Base-by-base conservation (phyloP, 2,113 vertebrate genomes). In the Anolis carolinensis region DNA sequence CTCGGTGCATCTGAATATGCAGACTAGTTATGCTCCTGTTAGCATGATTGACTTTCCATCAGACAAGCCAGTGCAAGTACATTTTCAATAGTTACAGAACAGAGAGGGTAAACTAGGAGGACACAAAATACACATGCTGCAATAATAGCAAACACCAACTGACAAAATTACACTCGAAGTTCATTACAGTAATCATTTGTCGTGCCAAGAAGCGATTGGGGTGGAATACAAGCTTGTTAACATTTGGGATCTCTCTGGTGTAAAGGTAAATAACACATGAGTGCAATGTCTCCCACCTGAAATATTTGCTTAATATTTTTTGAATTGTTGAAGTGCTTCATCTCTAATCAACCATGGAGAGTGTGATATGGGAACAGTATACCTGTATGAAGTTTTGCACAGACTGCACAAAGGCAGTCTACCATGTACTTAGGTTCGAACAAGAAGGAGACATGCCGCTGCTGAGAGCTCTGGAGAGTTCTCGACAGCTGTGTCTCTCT, bases 21-120 rank as follows among this genome's bases (percentile, higher is more conserved):
- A 82, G 73, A 91, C 83, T 70, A 88, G 52, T 79, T 90, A 75
- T 52, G 34, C 48, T 92, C 71, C 76, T 74, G 83, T 80, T 89
- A 87, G 65, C 86, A 50, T 27, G 59, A 52, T 84, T 90, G 82
- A 88, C 65, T 89, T 79, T 91, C 63, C 50, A 79, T 87, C 44
- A 81, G 67, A 77, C 30, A 90, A 77, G 32, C 75, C 52, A 13
- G 13, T 25, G 63, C 55, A 89, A 82, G 14, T 79, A 62, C 36
- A 84, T 89, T 92, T 90, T 90, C 83, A 87, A 86, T 86, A 86
- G 85, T 76, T 82, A 68, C 73, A 52, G 79, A 89, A 89, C 74
- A 89, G 79, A 79, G 79, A 79, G 80, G 88, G 72, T 63, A 81
- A 90, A 87, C 74, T 88, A 32, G 23, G 65, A 68, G 55, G 88